Conservation (phyloP, 1,140 invertebrate genomes). For the Pygmarrhopalites habei region DNA sequence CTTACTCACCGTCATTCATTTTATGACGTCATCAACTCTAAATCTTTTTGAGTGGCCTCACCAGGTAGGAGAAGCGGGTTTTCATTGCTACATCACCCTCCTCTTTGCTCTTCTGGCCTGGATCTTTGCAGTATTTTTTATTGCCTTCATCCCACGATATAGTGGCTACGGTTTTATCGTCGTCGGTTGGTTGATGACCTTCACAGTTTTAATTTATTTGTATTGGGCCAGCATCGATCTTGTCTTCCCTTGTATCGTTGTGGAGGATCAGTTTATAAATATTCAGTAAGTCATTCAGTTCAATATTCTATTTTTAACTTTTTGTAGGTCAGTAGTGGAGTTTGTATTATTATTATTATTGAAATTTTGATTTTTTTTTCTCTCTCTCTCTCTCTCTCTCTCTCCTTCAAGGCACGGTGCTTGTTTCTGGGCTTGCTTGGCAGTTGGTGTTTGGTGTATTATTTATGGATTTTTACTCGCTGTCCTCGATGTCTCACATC, state of each 20-base stretch:
- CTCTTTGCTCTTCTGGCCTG: constrained; percentile 31
- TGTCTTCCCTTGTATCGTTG: constrained; percentile 33
- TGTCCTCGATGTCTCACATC: constrained; percentile 32
- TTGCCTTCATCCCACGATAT: constrained; percentile 34
- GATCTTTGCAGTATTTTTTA: constrained; percentile 24
- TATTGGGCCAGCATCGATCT: constrained; percentile 26
- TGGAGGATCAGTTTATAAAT: constrained; percentile 28
- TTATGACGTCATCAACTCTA: constrained; percentile 18
- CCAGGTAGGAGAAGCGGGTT: constrained; percentile 32
- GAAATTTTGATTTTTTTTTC: too few relatives aligned
- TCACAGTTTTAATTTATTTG: constrained; percentile 30
- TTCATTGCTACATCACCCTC: constrained; percentile 29
- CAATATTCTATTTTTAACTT: too few relatives aligned
- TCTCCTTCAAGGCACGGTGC: constrained; percentile 32
- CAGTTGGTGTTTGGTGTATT: constrained; percentile 28
- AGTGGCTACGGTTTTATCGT: constrained; percentile 34
- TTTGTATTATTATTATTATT: too few relatives aligned
- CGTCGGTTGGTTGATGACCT: constrained; percentile 28
- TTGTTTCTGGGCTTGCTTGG: constrained; percentile 34
- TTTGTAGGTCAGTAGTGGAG: too few relatives aligned
- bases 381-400: too few relatives aligned
- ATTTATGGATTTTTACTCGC: constrained; percentile 31
- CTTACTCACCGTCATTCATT: constrained; percentile 24
- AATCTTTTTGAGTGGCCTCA: constrained; percentile 38
- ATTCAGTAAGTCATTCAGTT: constrained; percentile 35